Conservation (phyloP, 2,888 invertebrate genomes). For the Biston stratarius region DNA sequence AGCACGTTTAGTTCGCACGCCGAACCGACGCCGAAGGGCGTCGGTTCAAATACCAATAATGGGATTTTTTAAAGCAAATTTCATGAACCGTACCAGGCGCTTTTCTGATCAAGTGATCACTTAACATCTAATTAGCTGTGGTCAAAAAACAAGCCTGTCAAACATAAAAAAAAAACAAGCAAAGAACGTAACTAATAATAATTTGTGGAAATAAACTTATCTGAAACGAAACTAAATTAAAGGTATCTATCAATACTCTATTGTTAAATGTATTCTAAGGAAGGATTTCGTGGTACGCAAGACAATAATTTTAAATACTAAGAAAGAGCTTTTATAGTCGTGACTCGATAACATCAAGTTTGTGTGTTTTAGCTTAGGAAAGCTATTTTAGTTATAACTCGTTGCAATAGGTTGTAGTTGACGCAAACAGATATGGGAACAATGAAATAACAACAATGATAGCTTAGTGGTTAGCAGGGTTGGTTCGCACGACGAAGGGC, state of each 20-base stretch:
- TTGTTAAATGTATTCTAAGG: conserved; percentile 23
- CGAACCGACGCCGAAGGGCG: no score
- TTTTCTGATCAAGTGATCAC: no score
- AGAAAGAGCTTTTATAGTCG: conserved; percentile 41
- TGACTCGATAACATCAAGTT: conserved; percentile 47
- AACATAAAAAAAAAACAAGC: no score
- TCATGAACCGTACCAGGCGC: no score
- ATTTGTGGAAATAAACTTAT: background rate
- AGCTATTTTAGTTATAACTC: conserved; percentile 32
- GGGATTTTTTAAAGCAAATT: no score
- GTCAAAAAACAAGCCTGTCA: no score
- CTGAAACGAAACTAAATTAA: background rate
- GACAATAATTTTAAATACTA: conserved; percentile 42
- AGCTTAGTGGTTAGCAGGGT: no score
- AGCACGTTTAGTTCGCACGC: no score
- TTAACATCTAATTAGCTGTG: no score
- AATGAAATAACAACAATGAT: background rate
- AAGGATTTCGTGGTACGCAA: conserved; percentile 24
- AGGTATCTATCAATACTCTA: background rate
- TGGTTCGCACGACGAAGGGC: no score
- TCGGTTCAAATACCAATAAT: no score
- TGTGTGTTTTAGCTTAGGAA: conserved; percentile 42
- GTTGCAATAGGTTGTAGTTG: background rate
- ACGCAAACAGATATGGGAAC: conserved; percentile 3
- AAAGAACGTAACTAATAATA: no score